Conservation (phyloP, 2,797 vertebrate genomes). For the Monodelphis domestica region DNA sequence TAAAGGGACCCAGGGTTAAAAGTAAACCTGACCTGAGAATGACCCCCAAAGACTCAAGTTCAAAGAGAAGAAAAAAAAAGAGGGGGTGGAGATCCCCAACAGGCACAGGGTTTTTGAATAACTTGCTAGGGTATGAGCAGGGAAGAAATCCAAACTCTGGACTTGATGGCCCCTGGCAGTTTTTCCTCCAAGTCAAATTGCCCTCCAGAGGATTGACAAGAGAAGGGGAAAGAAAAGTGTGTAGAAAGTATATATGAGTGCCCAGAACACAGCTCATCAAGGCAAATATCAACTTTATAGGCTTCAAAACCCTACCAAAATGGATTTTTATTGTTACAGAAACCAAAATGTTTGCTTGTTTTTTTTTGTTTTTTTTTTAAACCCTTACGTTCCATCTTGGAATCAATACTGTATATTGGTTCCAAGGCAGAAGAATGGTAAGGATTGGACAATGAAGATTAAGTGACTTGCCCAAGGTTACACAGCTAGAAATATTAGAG, state of each 20-base stretch:
- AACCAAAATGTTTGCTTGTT: too few relatives aligned
- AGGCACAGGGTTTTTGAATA: not conserved
- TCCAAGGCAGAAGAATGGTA: too few relatives aligned
- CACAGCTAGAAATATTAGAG: too few relatives aligned
- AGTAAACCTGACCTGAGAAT: not conserved
- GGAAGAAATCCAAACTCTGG: not conserved
- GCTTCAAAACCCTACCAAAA: not conserved
- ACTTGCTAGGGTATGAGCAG: not conserved
- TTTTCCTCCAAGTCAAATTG: not conserved
- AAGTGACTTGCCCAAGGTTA: too few relatives aligned
- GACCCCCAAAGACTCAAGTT: not conserved
- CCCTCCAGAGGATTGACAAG: not conserved
- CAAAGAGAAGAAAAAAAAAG: not conserved
- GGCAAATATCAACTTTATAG: not conserved
- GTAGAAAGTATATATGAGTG: not conserved
- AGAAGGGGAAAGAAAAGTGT: not conserved
- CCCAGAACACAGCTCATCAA: not conserved
- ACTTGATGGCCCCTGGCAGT: too few relatives aligned
- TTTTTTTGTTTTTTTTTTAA: too few relatives aligned
- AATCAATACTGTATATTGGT: too few relatives aligned
- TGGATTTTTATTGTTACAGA: not conserved
- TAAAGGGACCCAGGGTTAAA: not conserved
- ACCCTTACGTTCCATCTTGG: too few relatives aligned
- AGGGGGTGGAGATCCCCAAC: not conserved
- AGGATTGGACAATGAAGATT: too few relatives aligned